phyloP scores from a whole-genome alignment of 2,113 vertebrate species.

The Spheniscus mendiculus region DNA sequence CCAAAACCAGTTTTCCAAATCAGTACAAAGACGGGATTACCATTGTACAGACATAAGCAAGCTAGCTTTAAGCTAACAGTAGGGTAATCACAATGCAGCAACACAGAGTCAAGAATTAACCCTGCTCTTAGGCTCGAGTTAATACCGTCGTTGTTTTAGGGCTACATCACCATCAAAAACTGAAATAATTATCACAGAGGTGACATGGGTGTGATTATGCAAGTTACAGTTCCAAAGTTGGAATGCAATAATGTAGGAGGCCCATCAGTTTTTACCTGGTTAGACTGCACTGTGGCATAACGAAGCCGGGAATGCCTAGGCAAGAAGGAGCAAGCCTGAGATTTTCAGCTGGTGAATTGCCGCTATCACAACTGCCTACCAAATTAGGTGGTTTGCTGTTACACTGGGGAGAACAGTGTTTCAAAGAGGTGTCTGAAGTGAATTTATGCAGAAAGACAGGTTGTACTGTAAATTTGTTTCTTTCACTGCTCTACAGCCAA shows the following conservation, averaged over 20 bases:
- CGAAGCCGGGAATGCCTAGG: background rate
- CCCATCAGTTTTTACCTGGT: background rate
- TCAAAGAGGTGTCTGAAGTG: background rate
- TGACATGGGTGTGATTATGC: background rate
- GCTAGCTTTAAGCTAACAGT: background rate
- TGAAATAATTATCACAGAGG: background rate
- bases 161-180: background rate
- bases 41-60: background rate
- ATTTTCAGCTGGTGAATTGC: background rate
- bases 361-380: background rate
- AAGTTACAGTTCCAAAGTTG: background rate
- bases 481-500: constrained; percentile 1
- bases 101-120: background rate
- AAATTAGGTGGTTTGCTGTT: background rate
- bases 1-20: background rate
- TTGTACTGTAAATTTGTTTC: background rate
- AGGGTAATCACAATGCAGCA: background rate
- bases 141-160: background rate
- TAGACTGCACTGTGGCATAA: background rate
- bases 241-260: background rate
- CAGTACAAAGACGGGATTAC: background rate
- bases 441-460: constrained; percentile 1
- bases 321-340: background rate
- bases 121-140: background rate
- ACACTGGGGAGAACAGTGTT: background rate